Conservation (phyloP, 2,888 invertebrate genomes). For the Eupithecia exiguata region DNA sequence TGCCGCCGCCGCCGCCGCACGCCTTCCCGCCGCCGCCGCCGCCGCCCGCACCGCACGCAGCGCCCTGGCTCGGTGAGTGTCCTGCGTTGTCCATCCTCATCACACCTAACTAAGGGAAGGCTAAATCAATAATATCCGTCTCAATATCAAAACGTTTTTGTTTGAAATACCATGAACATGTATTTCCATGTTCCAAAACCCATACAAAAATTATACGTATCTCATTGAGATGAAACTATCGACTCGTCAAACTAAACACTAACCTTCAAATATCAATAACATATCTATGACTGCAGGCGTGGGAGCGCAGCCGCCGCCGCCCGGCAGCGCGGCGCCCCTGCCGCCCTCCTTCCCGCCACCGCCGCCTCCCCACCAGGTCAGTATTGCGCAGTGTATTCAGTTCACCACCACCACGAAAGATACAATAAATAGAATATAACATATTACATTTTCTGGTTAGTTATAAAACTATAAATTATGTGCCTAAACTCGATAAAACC, state of each 20-base stretch:
- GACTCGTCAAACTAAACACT: background rate
- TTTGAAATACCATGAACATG: background rate
- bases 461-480: too few species aligned
- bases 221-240: background rate
- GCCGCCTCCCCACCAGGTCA: conserved; percentile 47
- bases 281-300: conserved; percentile 38
- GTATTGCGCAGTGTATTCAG: background rate
- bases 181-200: background rate
- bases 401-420: too few species aligned
- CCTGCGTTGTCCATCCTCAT: background rate
- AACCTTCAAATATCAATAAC: background rate
- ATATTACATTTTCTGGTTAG: too few species aligned
- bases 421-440: too few species aligned
- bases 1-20: conserved; percentile 74
- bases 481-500: too few species aligned
- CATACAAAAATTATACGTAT: background rate
- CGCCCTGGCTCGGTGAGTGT: conserved; percentile 68
- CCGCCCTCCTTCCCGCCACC: conserved; percentile 43
- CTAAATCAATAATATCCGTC: background rate
- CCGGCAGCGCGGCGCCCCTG: conserved; percentile 59
- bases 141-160: background rate
- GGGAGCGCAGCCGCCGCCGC: conserved; percentile 60
- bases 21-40: conserved; percentile 38
- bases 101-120: background rate
- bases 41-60: conserved; percentile 62